phyloP scores from a whole-genome alignment of 2,888 invertebrate genomes.

The Watsonalla cultraria region DNA sequence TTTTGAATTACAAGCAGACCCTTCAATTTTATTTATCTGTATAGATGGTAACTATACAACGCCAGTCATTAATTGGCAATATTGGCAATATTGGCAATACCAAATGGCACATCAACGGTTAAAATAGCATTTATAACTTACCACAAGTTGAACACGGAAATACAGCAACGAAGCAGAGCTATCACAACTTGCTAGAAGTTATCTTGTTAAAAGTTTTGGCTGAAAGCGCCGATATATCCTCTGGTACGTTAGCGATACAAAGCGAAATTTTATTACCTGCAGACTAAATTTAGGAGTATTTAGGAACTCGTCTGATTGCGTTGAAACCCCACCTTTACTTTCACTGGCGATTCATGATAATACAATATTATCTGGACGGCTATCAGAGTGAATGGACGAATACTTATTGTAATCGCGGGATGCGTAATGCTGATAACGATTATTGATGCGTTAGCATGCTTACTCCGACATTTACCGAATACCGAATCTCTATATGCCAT shows the following conservation, averaged over 20 bases:
- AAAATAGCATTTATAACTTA: no score
- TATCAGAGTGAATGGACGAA: conserved; percentile 14
- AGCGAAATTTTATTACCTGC: no score
- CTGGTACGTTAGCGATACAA: not conserved
- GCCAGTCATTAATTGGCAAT: no score
- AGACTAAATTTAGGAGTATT: no score
- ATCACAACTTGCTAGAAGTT: not conserved
- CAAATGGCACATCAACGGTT: no score
- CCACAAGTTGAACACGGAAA: no score
- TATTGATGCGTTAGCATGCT: not conserved
- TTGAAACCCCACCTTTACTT: not conserved
- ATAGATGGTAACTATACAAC: no score
- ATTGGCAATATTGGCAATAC: no score
- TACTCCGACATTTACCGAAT: not conserved
- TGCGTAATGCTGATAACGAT: not conserved
- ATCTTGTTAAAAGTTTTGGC: not conserved
- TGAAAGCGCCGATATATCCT: not conserved
- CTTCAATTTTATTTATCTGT: no score
- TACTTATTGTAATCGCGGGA: conserved; percentile 3
- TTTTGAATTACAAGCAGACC: no score
- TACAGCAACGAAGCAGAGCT: not conserved
- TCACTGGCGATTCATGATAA: not conserved
- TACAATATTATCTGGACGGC: conserved; percentile 4
- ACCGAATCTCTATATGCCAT: no score
- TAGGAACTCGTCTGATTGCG: no score